Evolutionary conservation across 2,797 vertebrate genomes (phyloP), one percentile per base, ranked within the genome.

Genomic region (Bradypodion ventrale): DNA sequence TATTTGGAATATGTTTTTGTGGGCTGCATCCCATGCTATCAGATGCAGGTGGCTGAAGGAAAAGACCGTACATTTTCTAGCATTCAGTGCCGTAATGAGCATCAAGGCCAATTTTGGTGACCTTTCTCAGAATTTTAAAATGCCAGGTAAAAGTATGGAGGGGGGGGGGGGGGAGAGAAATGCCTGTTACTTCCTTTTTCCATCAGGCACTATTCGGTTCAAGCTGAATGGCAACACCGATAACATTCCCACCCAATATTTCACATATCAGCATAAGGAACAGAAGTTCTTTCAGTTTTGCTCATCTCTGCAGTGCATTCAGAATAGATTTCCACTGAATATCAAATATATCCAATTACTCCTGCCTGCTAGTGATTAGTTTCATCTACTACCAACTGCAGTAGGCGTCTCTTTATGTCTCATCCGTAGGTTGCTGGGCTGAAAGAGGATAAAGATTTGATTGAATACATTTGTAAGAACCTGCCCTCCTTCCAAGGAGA

Each of bases 301-400:
- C 40, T 87, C 77, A 87, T 44, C 21, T 87, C n/a, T 86, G 68
- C 15, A 72, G 7, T 65, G 4, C 73, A 52, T 65, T 81, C 46
- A 35, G 19, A 92, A 83, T 35, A 88, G 80, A 29, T 62, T 69
- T 88, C 86, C 63, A 37, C 5, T 72, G 13, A 86, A 69, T 35
- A 79, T 75, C 79, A 82, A 52, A 83, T 83, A 70, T 75, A 78
- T 66, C 8, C 84, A 76, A 32, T 75, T 88, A 23, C 65, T 86
- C 49, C 88, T 7, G 6, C 32, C 27, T 29, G 2, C 63, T 73
- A 89, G 37, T 77, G 76, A 87, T 85, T 90, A 62, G 77, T 87
- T 86, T 78, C 5, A 65, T 86, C 72, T 77, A 44, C 32, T 79
- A 80, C 15, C 78, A 76, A 4, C 72, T 83, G 3, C 6, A 89